Conservation (phyloP, 30 jellyfish, hydroid and myxozoan genomes). For the Mastigias papua region DNA sequence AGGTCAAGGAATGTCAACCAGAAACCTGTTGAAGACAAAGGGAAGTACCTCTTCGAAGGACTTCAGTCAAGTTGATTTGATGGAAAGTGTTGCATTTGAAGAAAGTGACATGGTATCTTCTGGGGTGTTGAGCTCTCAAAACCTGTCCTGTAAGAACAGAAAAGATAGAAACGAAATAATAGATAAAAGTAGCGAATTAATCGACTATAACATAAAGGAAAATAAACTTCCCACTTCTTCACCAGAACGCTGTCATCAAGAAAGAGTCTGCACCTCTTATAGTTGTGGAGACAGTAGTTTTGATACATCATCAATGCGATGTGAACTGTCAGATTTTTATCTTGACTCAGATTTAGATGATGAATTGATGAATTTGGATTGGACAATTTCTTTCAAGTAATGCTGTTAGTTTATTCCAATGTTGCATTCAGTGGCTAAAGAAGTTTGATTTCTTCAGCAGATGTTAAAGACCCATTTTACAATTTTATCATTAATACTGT, state of each 20-base stretch:
- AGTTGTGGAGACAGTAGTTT: neutral
- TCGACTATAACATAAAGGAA: neutral
- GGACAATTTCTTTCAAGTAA: neutral
- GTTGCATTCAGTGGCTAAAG: neutral
- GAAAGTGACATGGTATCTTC: neutral
- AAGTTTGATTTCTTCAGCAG: neutral
- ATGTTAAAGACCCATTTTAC: no score
- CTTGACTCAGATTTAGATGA: constrained; percentile 51
- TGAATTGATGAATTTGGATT: constrained; percentile 14
- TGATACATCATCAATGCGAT: constrained; percentile 19
- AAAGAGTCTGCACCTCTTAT: neutral
- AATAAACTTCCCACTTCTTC: neutral
- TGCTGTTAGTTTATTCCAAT: neutral
- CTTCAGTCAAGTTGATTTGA: no score
- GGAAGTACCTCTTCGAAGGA: no score
- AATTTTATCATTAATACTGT: no score
- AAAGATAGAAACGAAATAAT: neutral
- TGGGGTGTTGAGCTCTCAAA: neutral
- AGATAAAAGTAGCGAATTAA: neutral
- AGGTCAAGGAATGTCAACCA: no score
- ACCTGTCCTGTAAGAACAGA: neutral
- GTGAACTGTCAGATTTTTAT: constrained; percentile 34
- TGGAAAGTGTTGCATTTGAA: neutral
- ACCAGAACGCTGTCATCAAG: neutral
- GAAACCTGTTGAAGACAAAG: no score